phyloP scores from a whole-genome alignment of 2,797 vertebrate genomes.

The Amniataba percoides region DNA sequence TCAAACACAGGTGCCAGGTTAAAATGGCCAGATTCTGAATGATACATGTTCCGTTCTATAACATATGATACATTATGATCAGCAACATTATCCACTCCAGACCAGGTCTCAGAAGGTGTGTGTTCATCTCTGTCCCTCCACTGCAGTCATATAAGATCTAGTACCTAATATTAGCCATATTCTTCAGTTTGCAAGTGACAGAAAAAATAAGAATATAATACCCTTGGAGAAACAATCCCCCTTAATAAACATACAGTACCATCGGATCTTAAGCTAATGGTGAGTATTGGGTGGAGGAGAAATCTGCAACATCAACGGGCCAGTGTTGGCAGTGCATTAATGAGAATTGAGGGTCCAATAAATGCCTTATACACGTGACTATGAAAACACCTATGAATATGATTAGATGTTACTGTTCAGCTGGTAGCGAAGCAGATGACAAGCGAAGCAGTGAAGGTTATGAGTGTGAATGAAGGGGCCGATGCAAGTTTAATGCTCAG shows the following conservation, averaged over 20 bases:
- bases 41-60: not conserved
- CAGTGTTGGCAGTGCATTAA: not conserved
- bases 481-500: constrained; percentile 15
- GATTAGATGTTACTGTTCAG: constrained; percentile 2
- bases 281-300: not conserved
- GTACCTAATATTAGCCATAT: too few relatives aligned
- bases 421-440: not conserved
- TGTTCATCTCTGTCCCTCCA: too few relatives aligned
- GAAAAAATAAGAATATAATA: not conserved
- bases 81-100: not conserved
- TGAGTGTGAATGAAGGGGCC: constrained; percentile 14
- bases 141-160: too few relatives aligned
- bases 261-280: not conserved
- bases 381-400: not conserved
- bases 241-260: not conserved
- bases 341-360: not conserved
- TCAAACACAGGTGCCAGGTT: not conserved
- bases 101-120: too few relatives aligned
- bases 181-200: not conserved
- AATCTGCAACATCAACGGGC: not conserved
- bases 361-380: not conserved
- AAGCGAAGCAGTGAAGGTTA: not conserved
- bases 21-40: not conserved
- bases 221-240: not conserved
- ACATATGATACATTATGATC: not conserved